Percentiles rank a stretch among this genome's conserved stretches.
phyloP scores from a whole-genome alignment of 2,888 invertebrate species.

The Cylindroiulus punctatus region DNA sequence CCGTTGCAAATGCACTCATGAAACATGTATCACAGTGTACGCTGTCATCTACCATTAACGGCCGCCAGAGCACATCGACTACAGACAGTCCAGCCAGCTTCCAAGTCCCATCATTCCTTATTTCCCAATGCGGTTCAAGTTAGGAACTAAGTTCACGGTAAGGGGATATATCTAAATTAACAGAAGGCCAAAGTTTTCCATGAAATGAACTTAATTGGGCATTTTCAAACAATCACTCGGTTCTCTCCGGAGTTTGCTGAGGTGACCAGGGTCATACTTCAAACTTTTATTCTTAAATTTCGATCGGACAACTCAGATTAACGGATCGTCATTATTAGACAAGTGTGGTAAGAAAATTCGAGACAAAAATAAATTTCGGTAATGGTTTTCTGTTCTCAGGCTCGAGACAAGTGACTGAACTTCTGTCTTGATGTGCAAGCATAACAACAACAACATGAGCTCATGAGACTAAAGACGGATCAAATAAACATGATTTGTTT shows the following conservation, averaged over 20 bases:
- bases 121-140: constrained; percentile 39
- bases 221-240: constrained; percentile 24
- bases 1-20: neutral
- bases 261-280: constrained; percentile 35
- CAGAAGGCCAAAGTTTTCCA: constrained; percentile 33
- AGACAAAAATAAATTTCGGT: neutral
- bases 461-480: neutral
- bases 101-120: neutral
- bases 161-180: constrained; percentile 7
- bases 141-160: constrained; percentile 37
- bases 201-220: neutral
- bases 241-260: neutral
- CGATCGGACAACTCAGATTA: neutral
- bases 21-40: neutral
- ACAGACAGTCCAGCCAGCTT: neutral
- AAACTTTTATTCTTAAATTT: neutral
- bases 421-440: neutral
- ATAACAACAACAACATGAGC: neutral
- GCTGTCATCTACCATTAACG: neutral
- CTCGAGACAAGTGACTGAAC: constrained; percentile 16
- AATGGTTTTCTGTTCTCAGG: neutral
- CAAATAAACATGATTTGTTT: neutral
- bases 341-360: neutral
- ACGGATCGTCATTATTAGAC: neutral
- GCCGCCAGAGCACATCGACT: neutral